phyloP scores from a whole-genome alignment of 2,888 invertebrate species.

The Lottia gigantea region DNA sequence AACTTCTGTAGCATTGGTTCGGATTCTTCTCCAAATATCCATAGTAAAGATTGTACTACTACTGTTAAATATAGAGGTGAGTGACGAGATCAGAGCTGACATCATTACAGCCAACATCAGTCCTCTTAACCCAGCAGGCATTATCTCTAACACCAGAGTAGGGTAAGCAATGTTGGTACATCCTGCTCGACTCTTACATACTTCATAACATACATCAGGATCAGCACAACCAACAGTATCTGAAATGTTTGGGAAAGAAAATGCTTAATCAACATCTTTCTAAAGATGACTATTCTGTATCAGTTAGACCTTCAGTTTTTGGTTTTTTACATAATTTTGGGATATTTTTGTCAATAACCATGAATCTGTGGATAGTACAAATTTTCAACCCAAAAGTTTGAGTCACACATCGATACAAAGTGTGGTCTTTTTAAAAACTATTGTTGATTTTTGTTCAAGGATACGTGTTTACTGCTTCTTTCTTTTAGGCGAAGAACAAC shows the following conservation, averaged over 20 bases:
- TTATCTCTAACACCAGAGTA: slow-evolving; percentile 68
- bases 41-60: slow-evolving; percentile 71
- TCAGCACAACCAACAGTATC: slow-evolving; percentile 70
- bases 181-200: slow-evolving; percentile 68
- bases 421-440: too few species aligned
- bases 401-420: too few species aligned
- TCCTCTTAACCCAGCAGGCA: slow-evolving; percentile 70
- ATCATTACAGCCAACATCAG: slow-evolving; percentile 72
- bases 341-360: too few species aligned
- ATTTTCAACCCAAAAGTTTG: too few species aligned
- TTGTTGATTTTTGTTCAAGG: too few species aligned
- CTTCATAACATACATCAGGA: slow-evolving; percentile 65
- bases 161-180: slow-evolving; percentile 72
- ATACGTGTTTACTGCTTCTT: too few species aligned
- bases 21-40: slow-evolving; percentile 69
- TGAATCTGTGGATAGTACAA: too few species aligned
- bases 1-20: slow-evolving; percentile 64
- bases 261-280: too few species aligned
- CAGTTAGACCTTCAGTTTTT: too few species aligned
- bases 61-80: slow-evolving; percentile 71
- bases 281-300: too few species aligned
- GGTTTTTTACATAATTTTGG: too few species aligned
- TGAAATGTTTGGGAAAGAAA: slow-evolving; percentile 24
- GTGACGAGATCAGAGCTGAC: slow-evolving; percentile 71
- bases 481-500: too few species aligned